These are phyloP conservation scores for Rhamnusium bicolor DNA, from an alignment of 2,888 invertebrate genomes.

Conservation along the genomic window DNA sequence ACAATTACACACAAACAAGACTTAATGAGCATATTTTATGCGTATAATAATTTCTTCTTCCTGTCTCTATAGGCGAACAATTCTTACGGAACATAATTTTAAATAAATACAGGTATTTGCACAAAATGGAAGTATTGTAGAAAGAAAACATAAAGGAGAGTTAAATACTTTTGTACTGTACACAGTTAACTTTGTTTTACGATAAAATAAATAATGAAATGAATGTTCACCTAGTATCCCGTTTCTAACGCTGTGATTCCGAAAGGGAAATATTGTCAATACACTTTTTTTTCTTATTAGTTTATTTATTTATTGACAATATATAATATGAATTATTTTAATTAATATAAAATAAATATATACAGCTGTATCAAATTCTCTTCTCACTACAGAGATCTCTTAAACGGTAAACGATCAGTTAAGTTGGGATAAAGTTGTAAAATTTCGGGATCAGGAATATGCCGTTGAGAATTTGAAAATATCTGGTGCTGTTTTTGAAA, in stretches of 20 bases:
- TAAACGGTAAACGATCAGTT: too few species aligned
- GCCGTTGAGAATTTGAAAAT: too few species aligned
- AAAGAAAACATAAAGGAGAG: conserved; percentile 34
- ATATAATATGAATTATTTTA: too few species aligned
- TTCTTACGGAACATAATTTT: conserved; percentile 57
- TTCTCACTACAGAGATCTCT: too few species aligned
- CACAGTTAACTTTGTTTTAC: conserved; percentile 35
- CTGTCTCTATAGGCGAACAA: conserved; percentile 57
- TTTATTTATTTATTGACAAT: too few species aligned
- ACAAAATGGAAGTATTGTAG: conserved; percentile 33
- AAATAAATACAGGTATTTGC: conserved; percentile 50
- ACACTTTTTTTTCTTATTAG: too few species aligned
- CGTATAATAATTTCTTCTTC: conserved; percentile 61
- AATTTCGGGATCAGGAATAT: too few species aligned
- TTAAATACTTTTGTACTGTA: conserved; percentile 25
- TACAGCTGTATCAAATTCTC: too few species aligned
- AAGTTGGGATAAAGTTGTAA: too few species aligned
- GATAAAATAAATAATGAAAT: conserved; percentile 4
- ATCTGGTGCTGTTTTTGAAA: too few species aligned
- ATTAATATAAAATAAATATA: too few species aligned
- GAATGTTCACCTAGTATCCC: conserved; percentile 1
- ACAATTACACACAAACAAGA: conserved; percentile 62
- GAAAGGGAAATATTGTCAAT: conserved; percentile 5
- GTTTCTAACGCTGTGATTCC: too few species aligned
- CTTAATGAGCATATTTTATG: conserved; percentile 62